phyloP scores from a whole-genome alignment of 2,797 vertebrate genomes.

The Acipenser oxyrinchus region DNA sequence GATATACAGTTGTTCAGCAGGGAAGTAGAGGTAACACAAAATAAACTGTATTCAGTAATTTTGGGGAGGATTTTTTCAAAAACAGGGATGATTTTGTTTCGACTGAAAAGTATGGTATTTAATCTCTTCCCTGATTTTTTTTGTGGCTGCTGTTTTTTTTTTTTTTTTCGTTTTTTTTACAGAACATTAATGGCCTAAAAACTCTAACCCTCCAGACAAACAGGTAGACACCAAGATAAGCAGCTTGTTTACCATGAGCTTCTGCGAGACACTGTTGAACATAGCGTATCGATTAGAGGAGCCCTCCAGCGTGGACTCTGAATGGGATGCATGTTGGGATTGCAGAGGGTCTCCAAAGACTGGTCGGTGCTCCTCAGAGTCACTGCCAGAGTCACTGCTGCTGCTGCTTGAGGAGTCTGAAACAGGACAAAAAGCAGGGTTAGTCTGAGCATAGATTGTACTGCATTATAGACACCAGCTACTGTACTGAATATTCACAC shows the following conservation, averaged over 20 bases:
- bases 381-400: constrained; percentile 83
- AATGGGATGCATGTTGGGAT: constrained; percentile 38
- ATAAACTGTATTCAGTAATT: too few relatives aligned
- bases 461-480: too few relatives aligned
- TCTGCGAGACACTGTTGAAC: constrained; percentile 95
- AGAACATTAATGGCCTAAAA: too few relatives aligned
- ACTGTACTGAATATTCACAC: background rate
- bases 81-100: too few relatives aligned
- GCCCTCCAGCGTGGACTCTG: constrained; percentile 50
- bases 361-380: constrained; percentile 71
- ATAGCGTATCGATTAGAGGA: constrained; percentile 71
- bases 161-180: too few relatives aligned
- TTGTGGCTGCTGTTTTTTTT: too few relatives aligned
- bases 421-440: constrained; percentile 8
- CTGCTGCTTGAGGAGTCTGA: constrained; percentile 76
- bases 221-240: background rate
- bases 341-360: constrained; percentile 61
- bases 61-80: too few relatives aligned
- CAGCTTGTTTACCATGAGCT: constrained; percentile 78
- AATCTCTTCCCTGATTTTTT: too few relatives aligned
- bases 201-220: background rate
- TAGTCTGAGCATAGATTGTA: too few relatives aligned
- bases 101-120: too few relatives aligned
- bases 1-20: too few relatives aligned
- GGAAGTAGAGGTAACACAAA: too few relatives aligned